Percentiles rank a stretch among this genome's conserved stretches.
Evolutionary conservation across 2,888 invertebrate species (phyloP).

Genomic region (Polietes domitor): DNA sequence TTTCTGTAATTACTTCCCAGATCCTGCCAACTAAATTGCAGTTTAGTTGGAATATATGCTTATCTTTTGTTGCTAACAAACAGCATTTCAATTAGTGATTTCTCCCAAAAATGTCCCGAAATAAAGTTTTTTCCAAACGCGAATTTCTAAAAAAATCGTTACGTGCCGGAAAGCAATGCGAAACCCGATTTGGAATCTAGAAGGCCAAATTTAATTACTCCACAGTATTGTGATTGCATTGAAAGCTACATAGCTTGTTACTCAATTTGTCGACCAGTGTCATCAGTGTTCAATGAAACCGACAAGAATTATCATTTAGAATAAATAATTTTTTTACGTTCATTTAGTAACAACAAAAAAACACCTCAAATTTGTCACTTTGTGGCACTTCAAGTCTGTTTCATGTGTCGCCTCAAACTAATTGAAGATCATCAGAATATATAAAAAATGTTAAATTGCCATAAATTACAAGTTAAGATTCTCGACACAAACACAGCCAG

Average conservation of each 20-base stretch:
- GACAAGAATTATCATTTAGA: not conserved
- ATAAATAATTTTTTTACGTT: not conserved
- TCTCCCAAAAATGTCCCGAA: too few species aligned
- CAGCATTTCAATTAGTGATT: too few species aligned
- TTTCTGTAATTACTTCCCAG: too few species aligned
- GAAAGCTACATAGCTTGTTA: not conserved
- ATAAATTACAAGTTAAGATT: slow-evolving; percentile 10
- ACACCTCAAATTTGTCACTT: slow-evolving; percentile 4
- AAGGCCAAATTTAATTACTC: too few species aligned
- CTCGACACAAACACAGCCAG: not conserved
- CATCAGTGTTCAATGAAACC: not conserved
- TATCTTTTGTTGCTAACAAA: too few species aligned
- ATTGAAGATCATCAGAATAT: not conserved
- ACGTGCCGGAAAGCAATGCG: too few species aligned
- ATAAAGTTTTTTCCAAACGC: too few species aligned
- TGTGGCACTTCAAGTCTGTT: not conserved
- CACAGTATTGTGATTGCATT: too few species aligned
- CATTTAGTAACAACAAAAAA: not conserved
- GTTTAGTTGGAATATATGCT: too few species aligned
- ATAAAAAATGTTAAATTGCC: not conserved
- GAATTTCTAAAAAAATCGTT: too few species aligned
- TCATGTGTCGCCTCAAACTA: slow-evolving; percentile 13
- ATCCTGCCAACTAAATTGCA: too few species aligned
- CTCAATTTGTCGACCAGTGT: not conserved
- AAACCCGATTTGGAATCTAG: too few species aligned